Evolutionary conservation across 2,797 vertebrate genomes (phyloP), one percentile per base, ranked within the genome.

Genomic region (Anisognathus igniventris): DNA sequence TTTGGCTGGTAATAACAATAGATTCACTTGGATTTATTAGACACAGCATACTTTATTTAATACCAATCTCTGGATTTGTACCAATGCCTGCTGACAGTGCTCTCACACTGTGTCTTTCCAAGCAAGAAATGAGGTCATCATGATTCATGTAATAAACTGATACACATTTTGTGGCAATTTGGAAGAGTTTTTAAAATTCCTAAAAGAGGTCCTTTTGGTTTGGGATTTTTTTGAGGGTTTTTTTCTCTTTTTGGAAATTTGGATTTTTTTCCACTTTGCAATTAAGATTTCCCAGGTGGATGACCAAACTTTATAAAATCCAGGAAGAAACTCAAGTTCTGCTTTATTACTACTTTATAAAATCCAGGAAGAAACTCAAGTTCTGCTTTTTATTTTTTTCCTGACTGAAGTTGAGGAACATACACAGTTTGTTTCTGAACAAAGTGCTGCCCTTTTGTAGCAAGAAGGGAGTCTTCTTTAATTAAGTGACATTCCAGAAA

Each of bases 401-500:
- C 57, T 76, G 14, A 51, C 28, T 51, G 6, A 91, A 78, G 20
- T 54, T n/a, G 23, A 86, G 20, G 7, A 56, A 6, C 8, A 17
- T 83, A 90, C 45, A 58, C 20, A 80, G n/a, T 48, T 57, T 76
- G 48, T 50, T 93, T 89, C 65, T 90, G 33, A 84, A 78, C 8
- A 42, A 73, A 92, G 23, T 53, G 53, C 42, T 89, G 64, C 60
- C 27, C 12, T 85, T 86, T 83, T 82, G 53, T 79, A 44, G 50
- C 50, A 95, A 77, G 67, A 77, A 74, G 6, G 6, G 45, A 93
- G 51, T 80, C 50, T 23, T 93, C 60, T 85, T 74, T 85, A 96
- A 94, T 95, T 93, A 94, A 94, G 39, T 50, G 71, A 92, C 71
- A 79, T 91, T 81, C 71, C 72, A 92, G 78, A 93, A 88, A 86